phyloP scores from a whole-genome alignment of 23 tunicate species.

The Styela clava region DNA sequence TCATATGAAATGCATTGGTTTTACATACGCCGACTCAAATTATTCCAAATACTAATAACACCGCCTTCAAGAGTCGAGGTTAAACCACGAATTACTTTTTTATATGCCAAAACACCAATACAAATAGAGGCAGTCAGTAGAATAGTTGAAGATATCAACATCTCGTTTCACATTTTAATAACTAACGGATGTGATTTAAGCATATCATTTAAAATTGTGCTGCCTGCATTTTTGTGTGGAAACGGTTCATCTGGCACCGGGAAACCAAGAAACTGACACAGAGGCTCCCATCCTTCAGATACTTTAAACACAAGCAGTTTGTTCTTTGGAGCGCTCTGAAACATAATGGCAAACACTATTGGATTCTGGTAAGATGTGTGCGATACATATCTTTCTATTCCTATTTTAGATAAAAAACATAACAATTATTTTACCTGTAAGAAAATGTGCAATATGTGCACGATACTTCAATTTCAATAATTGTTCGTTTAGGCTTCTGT shows the following conservation, averaged over 20 bases:
- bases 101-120: not conserved
- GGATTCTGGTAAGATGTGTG: too few species aligned
- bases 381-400: too few species aligned
- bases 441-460: constrained; percentile 62
- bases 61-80: not conserved
- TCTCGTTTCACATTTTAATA: not conserved
- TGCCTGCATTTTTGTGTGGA: not conserved
- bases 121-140: not conserved
- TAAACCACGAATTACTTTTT: not conserved
- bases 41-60: not conserved
- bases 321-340: not conserved
- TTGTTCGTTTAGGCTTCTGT: constrained; percentile 5
- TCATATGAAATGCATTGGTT: too few species aligned
- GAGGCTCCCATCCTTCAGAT: not conserved
- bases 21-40: not conserved
- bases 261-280: not conserved
- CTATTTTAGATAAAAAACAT: too few species aligned
- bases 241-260: not conserved
- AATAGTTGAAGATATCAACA: not conserved
- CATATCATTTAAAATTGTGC: not conserved
- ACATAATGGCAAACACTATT: not conserved
- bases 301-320: not conserved
- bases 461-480: constrained; percentile 41
- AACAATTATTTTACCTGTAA: not conserved
- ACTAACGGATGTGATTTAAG: not conserved